Base-by-base conservation (phyloP, 1,140 invertebrate genomes). In the Monochamus saltuarius region DNA sequence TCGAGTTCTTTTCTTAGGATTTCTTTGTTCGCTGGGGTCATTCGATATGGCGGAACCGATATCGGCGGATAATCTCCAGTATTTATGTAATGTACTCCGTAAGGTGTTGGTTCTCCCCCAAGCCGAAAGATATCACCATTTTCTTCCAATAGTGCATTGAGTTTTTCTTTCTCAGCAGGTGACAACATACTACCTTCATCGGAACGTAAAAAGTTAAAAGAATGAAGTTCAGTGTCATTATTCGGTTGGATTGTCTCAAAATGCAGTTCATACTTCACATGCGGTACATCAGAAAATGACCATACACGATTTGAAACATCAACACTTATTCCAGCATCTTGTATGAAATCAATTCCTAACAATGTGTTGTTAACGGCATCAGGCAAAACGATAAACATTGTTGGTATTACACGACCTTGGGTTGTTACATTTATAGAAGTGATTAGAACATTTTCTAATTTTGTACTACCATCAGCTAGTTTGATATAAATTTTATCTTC, bases 21-120 rank as follows among this genome's bases (percentile, higher is more conserved):
- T 49, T 61, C 55, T 40, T 57, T 49, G 46, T 66, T 58, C n/a
- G 9, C 17, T 34, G 37, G 47, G 8, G 67, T 55, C 35, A 66
- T 54, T 10, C 66, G 38, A 37, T 67, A 69, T 6, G 68, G 65
- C 10, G 65, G 45, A 9, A 43, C 38, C 8, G 63, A 35, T 29
- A 63, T 66, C 9, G 67, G 67, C 17, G 22, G 17, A 7, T 59
- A n/a, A 11, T 49, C 34, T 13, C 29, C 37, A 7, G 51, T 38
- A 42, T 53, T 56, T 29, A 68, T 66, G 10, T 7, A 17, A 39
- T 66, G 64, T 45, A 62, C 59, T 9, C 59, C 55, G 35, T 54
- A 66, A n/a, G 59, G 59, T 17, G 62, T 64, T 9, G 59, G 17
- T 35, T 37, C 17, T 22, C 52, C 13, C 35, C 17, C 46, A 16